Evolutionary conservation across 2,888 invertebrate species (phyloP).

Genomic region (Schrankia costaestrigalis): DNA sequence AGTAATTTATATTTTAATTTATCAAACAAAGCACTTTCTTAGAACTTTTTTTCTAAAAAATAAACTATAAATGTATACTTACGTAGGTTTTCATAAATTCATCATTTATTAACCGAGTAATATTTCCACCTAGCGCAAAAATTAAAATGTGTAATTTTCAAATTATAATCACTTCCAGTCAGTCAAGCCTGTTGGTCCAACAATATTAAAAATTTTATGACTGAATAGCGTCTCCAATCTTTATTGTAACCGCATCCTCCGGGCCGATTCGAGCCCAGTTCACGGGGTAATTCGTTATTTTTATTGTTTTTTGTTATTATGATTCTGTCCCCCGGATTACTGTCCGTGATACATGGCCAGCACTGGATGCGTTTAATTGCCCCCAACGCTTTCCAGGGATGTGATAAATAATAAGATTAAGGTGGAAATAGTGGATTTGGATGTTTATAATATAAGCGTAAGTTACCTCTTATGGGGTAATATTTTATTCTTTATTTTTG

Average conservation of each 20-base stretch:
- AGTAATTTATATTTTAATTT: too few relatives aligned
- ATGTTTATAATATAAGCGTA: constrained; percentile 37
- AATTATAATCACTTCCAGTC: too few relatives aligned
- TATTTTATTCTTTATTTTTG: constrained; percentile 4
- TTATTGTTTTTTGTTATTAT: constrained; percentile 81
- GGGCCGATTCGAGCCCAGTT: constrained; percentile 66
- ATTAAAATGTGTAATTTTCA: too few relatives aligned
- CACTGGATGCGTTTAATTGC: constrained; percentile 79
- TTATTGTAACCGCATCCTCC: constrained; percentile 36
- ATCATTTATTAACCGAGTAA: too few relatives aligned
- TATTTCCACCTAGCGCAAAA: too few relatives aligned
- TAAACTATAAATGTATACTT: too few relatives aligned
- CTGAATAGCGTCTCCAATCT: constrained; percentile 35
- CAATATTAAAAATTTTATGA: background rate
- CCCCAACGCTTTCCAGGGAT: constrained; percentile 58
- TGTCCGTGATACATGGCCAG: constrained; percentile 68
- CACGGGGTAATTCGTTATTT: constrained; percentile 79
- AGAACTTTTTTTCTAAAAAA: too few relatives aligned
- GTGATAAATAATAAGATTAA: constrained; percentile 77
- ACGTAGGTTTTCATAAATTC: too few relatives aligned
- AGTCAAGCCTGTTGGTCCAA: too few relatives aligned
- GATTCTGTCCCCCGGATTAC: constrained; percentile 77
- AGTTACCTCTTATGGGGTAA: constrained; percentile 21
- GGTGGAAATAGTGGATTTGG: constrained; percentile 59
- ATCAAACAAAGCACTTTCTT: too few relatives aligned